These are phyloP conservation scores for Menidia beryllina DNA, from an alignment of 2,113 vertebrate species.

Conservation along the genomic window DNA sequence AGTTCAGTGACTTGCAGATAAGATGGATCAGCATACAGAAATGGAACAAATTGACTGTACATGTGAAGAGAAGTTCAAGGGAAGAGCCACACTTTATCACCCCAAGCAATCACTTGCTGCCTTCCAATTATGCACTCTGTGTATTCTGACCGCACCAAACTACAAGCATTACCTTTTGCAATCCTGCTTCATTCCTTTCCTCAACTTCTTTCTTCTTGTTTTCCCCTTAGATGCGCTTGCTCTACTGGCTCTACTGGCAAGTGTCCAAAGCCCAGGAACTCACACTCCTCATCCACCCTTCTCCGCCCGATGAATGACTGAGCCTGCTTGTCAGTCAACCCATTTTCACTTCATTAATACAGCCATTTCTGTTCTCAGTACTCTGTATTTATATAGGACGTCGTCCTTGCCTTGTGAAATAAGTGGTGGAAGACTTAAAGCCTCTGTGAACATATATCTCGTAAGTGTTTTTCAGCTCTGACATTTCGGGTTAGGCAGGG, in stretches of 20 bases:
- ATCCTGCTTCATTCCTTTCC: slow-evolving; percentile 19
- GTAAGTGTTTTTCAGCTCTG: background rate
- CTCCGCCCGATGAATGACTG: slow-evolving; percentile 12
- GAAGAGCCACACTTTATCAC: slow-evolving; percentile 37
- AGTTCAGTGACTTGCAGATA: slow-evolving; percentile 23
- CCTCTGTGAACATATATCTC: slow-evolving; percentile 8
- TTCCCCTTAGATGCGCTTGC: slow-evolving; percentile 13
- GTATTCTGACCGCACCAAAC: slow-evolving; percentile 52
- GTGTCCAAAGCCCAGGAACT: slow-evolving; percentile 28
- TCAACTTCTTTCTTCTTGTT: slow-evolving; percentile 18
- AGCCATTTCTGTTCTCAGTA: slow-evolving; percentile 25
- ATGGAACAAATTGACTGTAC: slow-evolving; percentile 13
- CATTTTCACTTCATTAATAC: slow-evolving; percentile 29
- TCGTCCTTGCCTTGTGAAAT: background rate
- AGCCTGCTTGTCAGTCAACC: slow-evolving; percentile 19
- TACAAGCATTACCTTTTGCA: slow-evolving; percentile 30
- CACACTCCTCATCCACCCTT: background rate
- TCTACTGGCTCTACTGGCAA: slow-evolving; percentile 30
- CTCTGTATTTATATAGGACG: background rate
- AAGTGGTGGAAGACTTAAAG: background rate
- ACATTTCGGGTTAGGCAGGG: background rate
- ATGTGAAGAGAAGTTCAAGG: slow-evolving; percentile 43
- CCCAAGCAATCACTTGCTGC: slow-evolving; percentile 20
- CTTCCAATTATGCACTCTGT: slow-evolving; percentile 53
- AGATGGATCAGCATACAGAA: slow-evolving; percentile 22